phyloP scores from a whole-genome alignment of 1,140 invertebrate genomes.

The Halotydeus destructor region DNA sequence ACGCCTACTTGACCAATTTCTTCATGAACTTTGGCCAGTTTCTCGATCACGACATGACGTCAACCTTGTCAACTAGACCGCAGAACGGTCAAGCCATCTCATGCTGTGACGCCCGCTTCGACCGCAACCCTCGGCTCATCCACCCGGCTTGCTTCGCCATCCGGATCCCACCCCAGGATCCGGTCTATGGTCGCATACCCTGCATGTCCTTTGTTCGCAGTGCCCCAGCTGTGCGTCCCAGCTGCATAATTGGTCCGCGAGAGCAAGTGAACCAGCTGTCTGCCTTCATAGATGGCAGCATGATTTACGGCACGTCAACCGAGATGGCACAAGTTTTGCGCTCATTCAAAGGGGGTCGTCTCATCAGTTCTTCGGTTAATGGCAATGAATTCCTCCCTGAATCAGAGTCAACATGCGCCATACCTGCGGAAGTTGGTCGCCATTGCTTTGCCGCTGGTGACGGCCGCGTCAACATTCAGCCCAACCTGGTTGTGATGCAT shows the following conservation, averaged over 20 bases:
- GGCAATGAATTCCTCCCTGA: no score
- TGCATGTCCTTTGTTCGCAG: conserved; percentile 25
- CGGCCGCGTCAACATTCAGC: conserved; percentile 58
- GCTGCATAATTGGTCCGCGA: no score
- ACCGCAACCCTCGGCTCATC: no score
- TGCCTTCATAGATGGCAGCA: conserved; percentile 84
- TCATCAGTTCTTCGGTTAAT: no score
- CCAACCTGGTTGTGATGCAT: conserved; percentile 55
- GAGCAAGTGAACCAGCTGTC: conserved; percentile 96
- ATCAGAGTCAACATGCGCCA: conserved; percentile 40
- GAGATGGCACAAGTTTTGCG: no score
- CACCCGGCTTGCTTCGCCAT: conserved; percentile 21
- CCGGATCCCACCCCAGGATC: conserved; percentile 20
- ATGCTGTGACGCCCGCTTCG: not conserved
- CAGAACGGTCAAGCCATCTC: no score
- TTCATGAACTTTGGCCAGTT: conserved; percentile 99
- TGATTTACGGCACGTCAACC: conserved; percentile 95
- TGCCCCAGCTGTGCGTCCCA: no score
- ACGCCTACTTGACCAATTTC: no score
- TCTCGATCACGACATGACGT: conserved; percentile 89
- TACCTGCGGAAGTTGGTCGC: conserved; percentile 27
- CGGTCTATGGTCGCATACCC: conserved; percentile 17
- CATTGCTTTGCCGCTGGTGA: conserved; percentile 38
- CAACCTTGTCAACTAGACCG: no score
- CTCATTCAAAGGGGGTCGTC: no score